phyloP scores from a whole-genome alignment of 2,113 vertebrate genomes.

The Leptobrachium ailaonicum region DNA sequence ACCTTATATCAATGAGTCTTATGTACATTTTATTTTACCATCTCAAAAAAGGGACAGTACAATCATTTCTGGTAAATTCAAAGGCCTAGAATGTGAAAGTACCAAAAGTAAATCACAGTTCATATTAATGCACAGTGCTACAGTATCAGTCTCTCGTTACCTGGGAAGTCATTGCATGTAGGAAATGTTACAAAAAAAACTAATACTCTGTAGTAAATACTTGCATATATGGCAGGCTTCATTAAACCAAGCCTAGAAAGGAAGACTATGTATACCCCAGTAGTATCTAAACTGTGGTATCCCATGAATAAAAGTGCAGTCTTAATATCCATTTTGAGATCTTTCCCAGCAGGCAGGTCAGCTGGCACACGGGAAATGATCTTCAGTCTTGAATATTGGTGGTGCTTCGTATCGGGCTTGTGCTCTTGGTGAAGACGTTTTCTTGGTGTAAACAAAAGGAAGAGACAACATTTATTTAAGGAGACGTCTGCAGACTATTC shows the following conservation, averaged over 20 bases:
- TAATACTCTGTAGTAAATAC: not conserved
- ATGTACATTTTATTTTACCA: too few species aligned
- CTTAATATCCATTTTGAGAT: constrained; percentile 2
- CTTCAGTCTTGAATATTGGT: constrained; percentile 86
- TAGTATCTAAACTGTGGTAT: constrained; percentile 3
- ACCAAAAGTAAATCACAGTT: too few species aligned
- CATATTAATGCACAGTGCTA: too few species aligned
- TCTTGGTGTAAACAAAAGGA: constrained; percentile 68
- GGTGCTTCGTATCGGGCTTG: constrained; percentile 73
- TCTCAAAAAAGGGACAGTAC: too few species aligned
- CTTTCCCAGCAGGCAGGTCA: not conserved
- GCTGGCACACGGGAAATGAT: constrained; percentile 75
- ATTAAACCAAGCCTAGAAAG: not conserved
- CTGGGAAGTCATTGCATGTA: not conserved
- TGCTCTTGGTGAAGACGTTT: constrained; percentile 65
- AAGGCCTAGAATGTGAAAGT: too few species aligned
- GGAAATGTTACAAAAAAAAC: not conserved
- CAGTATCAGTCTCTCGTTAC: not conserved
- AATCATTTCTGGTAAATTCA: too few species aligned
- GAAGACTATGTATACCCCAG: not conserved
- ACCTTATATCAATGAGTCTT: too few species aligned
- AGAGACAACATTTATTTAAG: too few species aligned
- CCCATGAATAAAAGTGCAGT: constrained; percentile 7
- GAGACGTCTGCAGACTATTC: too few species aligned
- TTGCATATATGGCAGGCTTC: not conserved